Conservation (phyloP, 2,888 invertebrate genomes). For the Idaea aversata region DNA sequence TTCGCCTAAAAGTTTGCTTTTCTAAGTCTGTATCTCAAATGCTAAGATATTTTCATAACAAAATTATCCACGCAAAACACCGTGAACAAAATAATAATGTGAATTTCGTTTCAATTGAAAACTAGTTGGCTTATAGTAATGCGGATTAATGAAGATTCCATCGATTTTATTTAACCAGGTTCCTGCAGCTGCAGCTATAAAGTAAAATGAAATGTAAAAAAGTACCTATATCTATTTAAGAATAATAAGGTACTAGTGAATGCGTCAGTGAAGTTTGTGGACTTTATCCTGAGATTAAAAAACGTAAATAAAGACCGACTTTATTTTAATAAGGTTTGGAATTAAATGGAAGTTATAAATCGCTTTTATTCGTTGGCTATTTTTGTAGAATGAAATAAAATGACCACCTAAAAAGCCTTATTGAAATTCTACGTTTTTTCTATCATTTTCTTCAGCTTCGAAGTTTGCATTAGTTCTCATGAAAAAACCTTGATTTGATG, state of each 20-base stretch:
- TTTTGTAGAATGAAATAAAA: not conserved
- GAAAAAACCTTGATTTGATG: constrained; percentile 25
- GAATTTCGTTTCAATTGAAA: not conserved
- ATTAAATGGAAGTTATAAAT: not conserved
- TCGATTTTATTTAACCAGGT: not conserved
- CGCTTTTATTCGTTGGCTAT: not conserved
- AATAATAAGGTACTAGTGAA: not conserved
- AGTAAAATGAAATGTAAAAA: not conserved
- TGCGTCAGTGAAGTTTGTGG: not conserved
- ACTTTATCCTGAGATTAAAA: not conserved
- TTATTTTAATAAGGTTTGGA: not conserved
- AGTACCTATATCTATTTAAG: not conserved
- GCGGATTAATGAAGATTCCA: not conserved
- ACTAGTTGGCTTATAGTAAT: not conserved
- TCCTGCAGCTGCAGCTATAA: not conserved
- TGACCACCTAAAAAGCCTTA: not conserved
- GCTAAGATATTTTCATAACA: not conserved
- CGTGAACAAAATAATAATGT: not conserved
- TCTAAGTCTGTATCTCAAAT: constrained; percentile 23
- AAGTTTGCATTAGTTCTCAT: constrained; percentile 24
- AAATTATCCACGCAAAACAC: not conserved
- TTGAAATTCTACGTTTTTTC: no score
- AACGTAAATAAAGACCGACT: not conserved
- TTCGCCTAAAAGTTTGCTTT: constrained; percentile 64
- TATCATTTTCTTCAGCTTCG: constrained; percentile 3